Percentiles rank a stretch among this genome's conserved stretches.
phyloP scores from a whole-genome alignment of 2,888 invertebrate genomes.

The Leptinotarsa juncta region DNA sequence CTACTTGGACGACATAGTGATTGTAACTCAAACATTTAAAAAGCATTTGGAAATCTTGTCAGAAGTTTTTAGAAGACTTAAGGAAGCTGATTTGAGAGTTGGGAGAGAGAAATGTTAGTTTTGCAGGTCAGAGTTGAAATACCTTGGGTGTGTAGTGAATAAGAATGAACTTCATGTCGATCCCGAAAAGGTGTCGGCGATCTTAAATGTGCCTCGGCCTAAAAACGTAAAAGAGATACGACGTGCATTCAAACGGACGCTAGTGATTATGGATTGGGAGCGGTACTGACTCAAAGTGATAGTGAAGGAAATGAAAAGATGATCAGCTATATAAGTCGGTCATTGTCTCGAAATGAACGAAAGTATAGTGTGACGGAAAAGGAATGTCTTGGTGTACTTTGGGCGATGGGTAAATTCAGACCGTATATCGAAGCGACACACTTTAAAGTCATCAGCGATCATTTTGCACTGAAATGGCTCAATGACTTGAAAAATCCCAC shows the following conservation, averaged over 20 bases:
- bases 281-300: slow-evolving; percentile 29
- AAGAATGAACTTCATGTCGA: no score
- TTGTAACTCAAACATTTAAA: slow-evolving; percentile 40
- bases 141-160: neutral
- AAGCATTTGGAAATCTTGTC: slow-evolving; percentile 44
- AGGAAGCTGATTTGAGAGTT: slow-evolving; percentile 45
- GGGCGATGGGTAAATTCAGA: slow-evolving; percentile 33
- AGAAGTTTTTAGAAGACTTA: slow-evolving; percentile 47
- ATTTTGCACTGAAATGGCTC: slow-evolving; percentile 19
- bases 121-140: no score
- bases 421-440: slow-evolving; percentile 39
- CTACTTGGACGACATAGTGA: slow-evolving; percentile 30
- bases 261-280: slow-evolving; percentile 30
- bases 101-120: slow-evolving; percentile 17
- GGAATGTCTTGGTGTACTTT: slow-evolving; percentile 37
- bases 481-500: slow-evolving; percentile 22
- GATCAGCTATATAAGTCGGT: slow-evolving; percentile 23
- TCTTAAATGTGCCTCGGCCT: slow-evolving; percentile 27
- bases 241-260: slow-evolving; percentile 29
- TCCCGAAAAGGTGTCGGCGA: neutral
- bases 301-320: slow-evolving; percentile 25
- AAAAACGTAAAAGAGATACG: slow-evolving; percentile 21
- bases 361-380: slow-evolving; percentile 35
- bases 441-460: slow-evolving; percentile 40
- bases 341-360: slow-evolving; percentile 25